These are phyloP conservation scores for Oncorhynchus mykiss DNA, from an alignment of 2,113 vertebrate species.

Conservation along the genomic window DNA sequence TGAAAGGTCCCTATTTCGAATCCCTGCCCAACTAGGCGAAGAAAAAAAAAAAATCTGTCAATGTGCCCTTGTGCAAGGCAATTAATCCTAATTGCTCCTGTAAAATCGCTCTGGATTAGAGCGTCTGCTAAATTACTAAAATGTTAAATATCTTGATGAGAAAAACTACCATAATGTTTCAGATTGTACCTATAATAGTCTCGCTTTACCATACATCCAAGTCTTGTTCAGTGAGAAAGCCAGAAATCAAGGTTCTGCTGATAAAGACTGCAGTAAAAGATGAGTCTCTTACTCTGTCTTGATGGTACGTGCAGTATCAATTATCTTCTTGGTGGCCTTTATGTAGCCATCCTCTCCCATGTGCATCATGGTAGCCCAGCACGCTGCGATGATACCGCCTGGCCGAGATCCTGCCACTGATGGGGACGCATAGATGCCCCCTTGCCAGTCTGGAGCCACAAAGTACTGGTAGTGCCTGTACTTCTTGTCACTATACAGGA, in stretches of 20 bases:
- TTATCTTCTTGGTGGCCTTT: conserved; percentile 88
- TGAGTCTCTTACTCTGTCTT: conserved; percentile 78
- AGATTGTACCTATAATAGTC: too few species aligned
- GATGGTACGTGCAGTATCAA: conserved; percentile 83
- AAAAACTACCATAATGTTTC: background rate
- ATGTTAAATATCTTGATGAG: background rate
- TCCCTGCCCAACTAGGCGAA: too few species aligned
- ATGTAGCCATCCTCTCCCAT: conserved; percentile 88
- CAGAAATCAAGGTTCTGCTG: too few species aligned
- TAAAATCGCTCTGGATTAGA: too few species aligned
- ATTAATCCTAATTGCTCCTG: too few species aligned
- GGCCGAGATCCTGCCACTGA: conserved; percentile 90
- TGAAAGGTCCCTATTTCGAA: too few species aligned
- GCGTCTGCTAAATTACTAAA: too few species aligned
- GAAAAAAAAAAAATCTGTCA: too few species aligned
- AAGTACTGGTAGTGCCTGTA: conserved; percentile 95
- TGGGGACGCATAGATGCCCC: conserved; percentile 95
- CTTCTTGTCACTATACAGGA: conserved; percentile 88
- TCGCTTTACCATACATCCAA: too few species aligned
- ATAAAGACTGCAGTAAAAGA: too few species aligned
- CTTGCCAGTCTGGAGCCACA: conserved; percentile 90
- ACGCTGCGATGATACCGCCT: conserved; percentile 94
- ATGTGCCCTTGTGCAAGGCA: too few species aligned
- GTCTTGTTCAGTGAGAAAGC: too few species aligned
- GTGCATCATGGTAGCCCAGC: conserved; percentile 95